Evolutionary conservation across 2,113 vertebrate genomes (phyloP).

Genomic region (Murina feae): DNA sequence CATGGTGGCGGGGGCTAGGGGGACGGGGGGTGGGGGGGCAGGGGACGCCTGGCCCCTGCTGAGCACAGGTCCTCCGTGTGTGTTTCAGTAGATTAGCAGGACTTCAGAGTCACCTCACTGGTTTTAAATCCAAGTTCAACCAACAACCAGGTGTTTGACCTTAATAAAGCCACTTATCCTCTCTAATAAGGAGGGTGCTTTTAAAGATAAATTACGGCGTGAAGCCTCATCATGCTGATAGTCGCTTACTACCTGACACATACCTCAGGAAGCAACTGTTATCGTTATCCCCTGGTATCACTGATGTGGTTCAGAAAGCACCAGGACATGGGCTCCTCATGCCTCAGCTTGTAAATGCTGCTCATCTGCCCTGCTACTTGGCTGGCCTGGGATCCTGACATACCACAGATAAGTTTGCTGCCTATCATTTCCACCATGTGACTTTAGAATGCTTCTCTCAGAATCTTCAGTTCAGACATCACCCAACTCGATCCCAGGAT

Average conservation of each 20-base stretch:
- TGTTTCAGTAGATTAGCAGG: neutral
- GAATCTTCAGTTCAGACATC: neutral
- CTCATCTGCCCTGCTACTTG: neutral
- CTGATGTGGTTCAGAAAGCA: neutral
- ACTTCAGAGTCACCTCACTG: neutral
- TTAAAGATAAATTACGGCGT: neutral
- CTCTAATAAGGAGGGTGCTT: neutral
- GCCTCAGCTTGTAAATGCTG: neutral
- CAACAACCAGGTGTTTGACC: neutral
- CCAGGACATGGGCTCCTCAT: neutral
- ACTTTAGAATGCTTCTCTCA: neutral
- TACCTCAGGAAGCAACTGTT: neutral
- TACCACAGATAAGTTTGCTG: neutral
- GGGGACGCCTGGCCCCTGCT: neutral
- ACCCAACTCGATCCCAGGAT: neutral
- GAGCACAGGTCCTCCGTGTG: neutral
- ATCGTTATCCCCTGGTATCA: neutral
- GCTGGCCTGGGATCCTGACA: neutral
- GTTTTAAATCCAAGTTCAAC: neutral
- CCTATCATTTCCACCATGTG: neutral
- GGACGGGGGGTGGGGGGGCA: rapidly evolving
- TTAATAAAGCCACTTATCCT: neutral
- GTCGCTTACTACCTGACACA: neutral
- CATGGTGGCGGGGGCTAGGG: no score
- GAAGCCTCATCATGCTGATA: neutral